Conservation (phyloP, 1,140 invertebrate species). For the Euura lappo region DNA sequence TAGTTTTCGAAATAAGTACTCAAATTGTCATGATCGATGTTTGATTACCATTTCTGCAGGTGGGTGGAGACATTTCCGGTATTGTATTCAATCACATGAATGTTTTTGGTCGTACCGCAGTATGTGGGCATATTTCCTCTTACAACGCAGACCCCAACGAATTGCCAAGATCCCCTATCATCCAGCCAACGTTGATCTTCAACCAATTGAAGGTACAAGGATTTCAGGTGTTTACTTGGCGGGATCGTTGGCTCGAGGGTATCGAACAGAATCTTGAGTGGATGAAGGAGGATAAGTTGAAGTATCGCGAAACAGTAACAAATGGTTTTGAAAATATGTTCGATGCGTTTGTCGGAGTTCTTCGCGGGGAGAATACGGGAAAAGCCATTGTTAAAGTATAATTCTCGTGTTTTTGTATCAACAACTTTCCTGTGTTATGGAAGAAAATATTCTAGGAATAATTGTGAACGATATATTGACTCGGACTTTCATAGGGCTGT, state of each 20-base stretch:
- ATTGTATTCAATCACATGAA: conserved; percentile 54
- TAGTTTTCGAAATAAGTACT: no score
- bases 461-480: no score
- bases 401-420: conserved; percentile 9
- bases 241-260: conserved; percentile 61
- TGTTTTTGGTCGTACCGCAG: conserved; percentile 64
- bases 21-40: no score
- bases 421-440: neutral
- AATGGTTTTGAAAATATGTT: conserved; percentile 72
- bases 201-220: conserved; percentile 69
- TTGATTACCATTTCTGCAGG: conserved; percentile 36
- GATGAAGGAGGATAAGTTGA: conserved; percentile 66
- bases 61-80: conserved; percentile 55
- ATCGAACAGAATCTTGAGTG: conserved; percentile 65
- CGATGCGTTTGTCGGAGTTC: conserved; percentile 67
- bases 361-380: conserved; percentile 68
- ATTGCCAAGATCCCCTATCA: conserved; percentile 51
- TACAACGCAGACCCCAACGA: conserved; percentile 23
- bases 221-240: conserved; percentile 63
- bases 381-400: conserved; percentile 68
- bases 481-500: neutral
- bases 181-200: conserved; percentile 61
- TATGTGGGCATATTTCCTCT: conserved; percentile 67
- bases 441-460: no score
- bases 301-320: conserved; percentile 66